Evolutionary conservation across 2,888 invertebrate species (phyloP).

Genomic region (Eugnorisma glareosa): DNA sequence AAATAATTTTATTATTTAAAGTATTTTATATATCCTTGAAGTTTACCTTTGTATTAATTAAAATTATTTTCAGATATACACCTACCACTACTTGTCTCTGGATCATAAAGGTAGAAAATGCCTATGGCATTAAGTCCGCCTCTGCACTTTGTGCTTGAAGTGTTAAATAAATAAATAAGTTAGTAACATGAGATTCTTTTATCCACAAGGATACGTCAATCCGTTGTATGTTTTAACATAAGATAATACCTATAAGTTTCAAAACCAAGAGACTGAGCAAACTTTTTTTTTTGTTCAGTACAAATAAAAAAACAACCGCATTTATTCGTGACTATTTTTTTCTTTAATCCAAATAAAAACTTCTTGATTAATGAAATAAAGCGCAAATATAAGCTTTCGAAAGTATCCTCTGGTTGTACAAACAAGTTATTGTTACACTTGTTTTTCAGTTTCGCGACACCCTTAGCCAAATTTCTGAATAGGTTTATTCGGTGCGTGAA

Average conservation of each 20-base stretch:
- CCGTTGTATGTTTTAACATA: too few relatives aligned
- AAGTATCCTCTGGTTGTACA: constrained; percentile 34
- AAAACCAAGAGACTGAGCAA: constrained; percentile 6
- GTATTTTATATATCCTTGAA: too few relatives aligned
- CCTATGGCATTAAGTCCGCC: too few relatives aligned
- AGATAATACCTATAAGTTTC: not conserved
- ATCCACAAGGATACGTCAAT: too few relatives aligned
- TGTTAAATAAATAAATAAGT: too few relatives aligned
- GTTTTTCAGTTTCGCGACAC: constrained; percentile 43
- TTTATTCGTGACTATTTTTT: constrained; percentile 6
- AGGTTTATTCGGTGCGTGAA: constrained; percentile 56
- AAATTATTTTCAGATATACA: too few relatives aligned
- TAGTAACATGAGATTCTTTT: too few relatives aligned
- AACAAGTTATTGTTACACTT: constrained; percentile 46
- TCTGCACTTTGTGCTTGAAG: too few relatives aligned
- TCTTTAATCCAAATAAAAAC: constrained; percentile 22
- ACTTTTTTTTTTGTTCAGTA: not conserved
- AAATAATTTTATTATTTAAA: too few relatives aligned
- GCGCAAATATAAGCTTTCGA: constrained; percentile 26
- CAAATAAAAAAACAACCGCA: constrained; percentile 13
- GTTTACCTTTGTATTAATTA: too few relatives aligned
- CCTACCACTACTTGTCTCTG: too few relatives aligned
- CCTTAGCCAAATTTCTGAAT: constrained; percentile 52
- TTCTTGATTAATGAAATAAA: constrained; percentile 16
- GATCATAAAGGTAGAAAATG: too few relatives aligned